These are phyloP conservation scores for Suncus etruscus DNA, from an alignment of 2,113 vertebrate genomes.

Conservation along the genomic window DNA sequence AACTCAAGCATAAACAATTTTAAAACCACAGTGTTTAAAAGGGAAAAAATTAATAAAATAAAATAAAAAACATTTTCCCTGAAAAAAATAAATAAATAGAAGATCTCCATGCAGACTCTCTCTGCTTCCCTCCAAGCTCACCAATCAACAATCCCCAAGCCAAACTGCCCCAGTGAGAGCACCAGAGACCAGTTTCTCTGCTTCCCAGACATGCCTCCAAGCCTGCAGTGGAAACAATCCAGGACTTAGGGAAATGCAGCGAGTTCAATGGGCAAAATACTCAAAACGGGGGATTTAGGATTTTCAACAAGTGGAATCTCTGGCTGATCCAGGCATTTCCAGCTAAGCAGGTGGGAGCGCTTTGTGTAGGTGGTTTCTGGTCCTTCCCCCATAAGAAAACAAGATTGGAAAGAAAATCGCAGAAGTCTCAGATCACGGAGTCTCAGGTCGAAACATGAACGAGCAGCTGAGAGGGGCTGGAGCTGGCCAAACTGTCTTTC, in stretches of 20 bases:
- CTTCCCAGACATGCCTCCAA: neutral
- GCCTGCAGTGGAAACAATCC: constrained; percentile 2
- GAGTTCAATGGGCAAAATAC: constrained; percentile 69
- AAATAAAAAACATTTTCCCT: too few species aligned
- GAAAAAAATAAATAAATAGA: neutral
- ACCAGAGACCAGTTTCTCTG: neutral
- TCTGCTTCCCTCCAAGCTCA: too few species aligned
- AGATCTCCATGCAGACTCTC: too few species aligned
- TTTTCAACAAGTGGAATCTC: constrained; percentile 62
- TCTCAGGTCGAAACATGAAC: constrained; percentile 42
- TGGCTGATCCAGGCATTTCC: constrained; percentile 27
- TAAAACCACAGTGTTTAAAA: too few species aligned
- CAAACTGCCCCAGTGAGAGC: constrained; percentile 29
- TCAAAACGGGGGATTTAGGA: constrained; percentile 56
- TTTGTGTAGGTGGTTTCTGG: constrained; percentile 61
- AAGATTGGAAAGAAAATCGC: constrained; percentile 51
- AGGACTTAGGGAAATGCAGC: neutral
- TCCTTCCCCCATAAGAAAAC: constrained; percentile 22
- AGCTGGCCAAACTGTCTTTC: constrained; percentile 40
- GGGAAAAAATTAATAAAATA: too few species aligned
- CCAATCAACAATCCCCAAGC: constrained; percentile 20
- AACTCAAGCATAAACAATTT: too few species aligned
- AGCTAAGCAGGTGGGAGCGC: constrained; percentile 56
- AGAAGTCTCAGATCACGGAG: constrained; percentile 49
- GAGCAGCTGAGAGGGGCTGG: neutral